phyloP scores from a whole-genome alignment of 2,888 invertebrate species.

The Timema cristinae region DNA sequence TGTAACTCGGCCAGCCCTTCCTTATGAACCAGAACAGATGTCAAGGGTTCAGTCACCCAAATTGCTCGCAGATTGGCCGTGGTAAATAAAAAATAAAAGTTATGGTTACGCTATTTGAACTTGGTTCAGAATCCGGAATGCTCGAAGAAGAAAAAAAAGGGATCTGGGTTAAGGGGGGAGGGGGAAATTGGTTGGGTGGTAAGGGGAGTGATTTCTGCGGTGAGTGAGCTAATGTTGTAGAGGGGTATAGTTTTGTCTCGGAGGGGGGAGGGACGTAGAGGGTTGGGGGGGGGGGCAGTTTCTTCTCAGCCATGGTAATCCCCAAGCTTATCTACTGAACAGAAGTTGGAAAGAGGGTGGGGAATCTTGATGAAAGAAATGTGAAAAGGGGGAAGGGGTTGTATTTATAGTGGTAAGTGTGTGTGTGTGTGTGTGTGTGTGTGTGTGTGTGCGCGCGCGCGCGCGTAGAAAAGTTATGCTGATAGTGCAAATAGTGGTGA shows the following conservation, averaged over 20 bases:
- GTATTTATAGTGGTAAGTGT: too few relatives aligned
- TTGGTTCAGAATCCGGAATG: background rate
- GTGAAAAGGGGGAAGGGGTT: too few relatives aligned
- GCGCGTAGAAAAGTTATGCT: too few relatives aligned
- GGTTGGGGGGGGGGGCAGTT: slow-evolving; percentile 7
- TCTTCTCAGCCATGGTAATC: background rate
- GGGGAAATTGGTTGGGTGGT: background rate
- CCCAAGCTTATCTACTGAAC: too few relatives aligned
- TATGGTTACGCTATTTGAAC: slow-evolving; percentile 30
- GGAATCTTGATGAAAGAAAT: too few relatives aligned
- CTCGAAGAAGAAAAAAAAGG: background rate
- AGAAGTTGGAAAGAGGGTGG: too few relatives aligned
- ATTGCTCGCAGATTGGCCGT: slow-evolving; percentile 32
- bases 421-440: too few relatives aligned
- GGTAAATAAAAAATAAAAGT: slow-evolving; percentile 26
- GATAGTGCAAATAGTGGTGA: too few relatives aligned
- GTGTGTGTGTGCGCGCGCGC: too few relatives aligned
- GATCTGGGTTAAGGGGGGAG: background rate
- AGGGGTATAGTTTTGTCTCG: background rate
- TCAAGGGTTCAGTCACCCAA: slow-evolving; percentile 15
- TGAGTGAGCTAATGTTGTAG: slow-evolving; percentile 10
- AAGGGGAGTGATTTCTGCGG: slow-evolving; percentile 19
- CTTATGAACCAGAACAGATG: slow-evolving; percentile 25
- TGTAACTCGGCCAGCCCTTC: slow-evolving; percentile 11
- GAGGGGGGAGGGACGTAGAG: slow-evolving; percentile 2